These are phyloP conservation scores for Phorcus lineatus DNA, from an alignment of 2,888 invertebrate species.

Conservation along the genomic window DNA sequence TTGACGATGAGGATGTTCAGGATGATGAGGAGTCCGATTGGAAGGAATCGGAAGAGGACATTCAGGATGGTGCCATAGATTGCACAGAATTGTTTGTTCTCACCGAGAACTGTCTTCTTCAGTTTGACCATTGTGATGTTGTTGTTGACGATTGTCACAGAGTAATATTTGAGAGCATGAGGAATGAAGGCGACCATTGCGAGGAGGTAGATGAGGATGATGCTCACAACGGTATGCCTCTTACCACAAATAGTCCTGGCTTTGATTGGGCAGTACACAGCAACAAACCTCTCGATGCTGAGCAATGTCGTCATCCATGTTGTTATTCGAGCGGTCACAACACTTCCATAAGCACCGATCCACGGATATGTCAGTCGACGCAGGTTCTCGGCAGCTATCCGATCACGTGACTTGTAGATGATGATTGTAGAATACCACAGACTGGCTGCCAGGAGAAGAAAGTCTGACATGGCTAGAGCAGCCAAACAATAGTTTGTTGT, in stretches of 20 bases:
- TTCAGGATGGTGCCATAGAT: constrained; percentile 62
- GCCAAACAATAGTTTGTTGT: constrained; percentile 61
- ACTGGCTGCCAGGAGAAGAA: constrained; percentile 58
- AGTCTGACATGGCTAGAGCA: constrained; percentile 62
- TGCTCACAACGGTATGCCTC: constrained; percentile 51
- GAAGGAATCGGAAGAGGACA: constrained; percentile 60
- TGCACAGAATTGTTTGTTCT: constrained; percentile 52
- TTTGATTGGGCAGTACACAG: constrained; percentile 67
- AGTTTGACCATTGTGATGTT: constrained; percentile 47
- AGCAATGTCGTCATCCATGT: constrained; percentile 61
- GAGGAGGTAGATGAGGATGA: constrained; percentile 52
- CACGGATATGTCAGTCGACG: constrained; percentile 55
- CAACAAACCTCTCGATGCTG: constrained; percentile 63
- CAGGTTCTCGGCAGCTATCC: constrained; percentile 44
- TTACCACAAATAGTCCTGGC: constrained; percentile 61
- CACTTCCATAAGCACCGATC: constrained; percentile 62
- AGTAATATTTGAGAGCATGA: constrained; percentile 57
- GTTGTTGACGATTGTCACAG: constrained; percentile 41
- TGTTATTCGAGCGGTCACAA: constrained; percentile 64
- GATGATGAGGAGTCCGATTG: constrained; percentile 54
- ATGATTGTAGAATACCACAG: constrained; percentile 54
- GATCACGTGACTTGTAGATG: constrained; percentile 49
- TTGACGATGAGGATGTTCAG: constrained; percentile 57
- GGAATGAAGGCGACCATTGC: constrained; percentile 64
- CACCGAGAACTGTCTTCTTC: constrained; percentile 52